These are phyloP conservation scores for Anastrepha obliqua DNA, from an alignment of 1,140 invertebrate genomes.

Conservation along the genomic window DNA sequence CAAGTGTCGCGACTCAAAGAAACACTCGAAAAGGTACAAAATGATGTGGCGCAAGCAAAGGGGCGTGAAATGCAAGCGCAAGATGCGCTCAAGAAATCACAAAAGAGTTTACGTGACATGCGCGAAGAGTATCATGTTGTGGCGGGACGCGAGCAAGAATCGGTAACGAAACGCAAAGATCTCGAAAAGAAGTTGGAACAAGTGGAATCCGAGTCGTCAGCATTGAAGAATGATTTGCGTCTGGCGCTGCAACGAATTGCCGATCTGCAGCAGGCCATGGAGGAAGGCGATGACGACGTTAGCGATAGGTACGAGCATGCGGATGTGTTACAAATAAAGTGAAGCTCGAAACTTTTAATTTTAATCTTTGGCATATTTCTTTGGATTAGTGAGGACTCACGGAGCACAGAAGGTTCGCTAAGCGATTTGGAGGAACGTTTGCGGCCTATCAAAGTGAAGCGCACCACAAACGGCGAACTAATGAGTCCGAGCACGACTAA, in stretches of 20 bases:
- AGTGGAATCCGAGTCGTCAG: slow-evolving; percentile 79
- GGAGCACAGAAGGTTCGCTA: slow-evolving; percentile 69
- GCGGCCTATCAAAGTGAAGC: slow-evolving; percentile 68
- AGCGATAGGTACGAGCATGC: slow-evolving; percentile 77
- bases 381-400: slow-evolving; percentile 65
- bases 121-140: slow-evolving; percentile 82
- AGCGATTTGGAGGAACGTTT: slow-evolving; percentile 70
- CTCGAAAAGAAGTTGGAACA: slow-evolving; percentile 82
- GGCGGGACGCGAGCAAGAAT: slow-evolving; percentile 83
- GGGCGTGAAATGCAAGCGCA: slow-evolving; percentile 84
- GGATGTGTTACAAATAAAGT: not conserved
- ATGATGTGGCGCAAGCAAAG: slow-evolving; percentile 82
- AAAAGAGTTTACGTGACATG: slow-evolving; percentile 81
- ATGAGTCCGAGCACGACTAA: slow-evolving; percentile 63
- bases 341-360: too few relatives aligned
- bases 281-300: slow-evolving; percentile 84
- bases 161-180: slow-evolving; percentile 81
- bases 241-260: slow-evolving; percentile 89
- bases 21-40: slow-evolving; percentile 85
- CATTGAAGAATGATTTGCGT: slow-evolving; percentile 82
- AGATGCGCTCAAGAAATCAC: slow-evolving; percentile 84
- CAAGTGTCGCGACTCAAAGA: slow-evolving; percentile 90
- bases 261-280: slow-evolving; percentile 89
- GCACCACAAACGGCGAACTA: slow-evolving; percentile 59
- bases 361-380: slow-evolving; percentile 6